Evolutionary conservation across 2,797 vertebrate species (phyloP).

Genomic region (Girardinus metallicus): DNA sequence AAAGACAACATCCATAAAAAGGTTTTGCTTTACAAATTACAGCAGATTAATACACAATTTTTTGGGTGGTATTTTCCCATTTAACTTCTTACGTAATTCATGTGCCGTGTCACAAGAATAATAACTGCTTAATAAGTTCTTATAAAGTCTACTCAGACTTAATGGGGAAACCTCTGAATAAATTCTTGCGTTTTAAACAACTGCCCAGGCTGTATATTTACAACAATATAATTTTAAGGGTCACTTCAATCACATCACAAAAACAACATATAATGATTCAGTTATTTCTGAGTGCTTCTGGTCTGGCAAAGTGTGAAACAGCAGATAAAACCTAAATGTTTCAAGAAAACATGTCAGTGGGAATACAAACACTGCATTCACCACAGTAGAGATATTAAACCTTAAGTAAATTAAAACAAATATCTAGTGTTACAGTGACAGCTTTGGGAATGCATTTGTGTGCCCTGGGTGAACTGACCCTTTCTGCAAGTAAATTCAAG

Average conservation of each 20-base stretch:
- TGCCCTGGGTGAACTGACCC: constrained; percentile 9
- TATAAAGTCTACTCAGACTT: constrained; percentile 34
- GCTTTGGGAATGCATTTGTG: constrained; percentile 3
- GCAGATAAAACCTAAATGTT: not conserved
- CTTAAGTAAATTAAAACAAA: constrained; percentile 2
- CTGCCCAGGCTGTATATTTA: constrained; percentile 8
- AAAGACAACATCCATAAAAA: not conserved
- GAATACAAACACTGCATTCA: constrained; percentile 11
- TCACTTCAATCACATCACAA: constrained; percentile 21
- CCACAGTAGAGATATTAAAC: constrained; percentile 9
- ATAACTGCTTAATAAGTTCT: constrained; percentile 26
- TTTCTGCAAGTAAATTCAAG: constrained; percentile 44
- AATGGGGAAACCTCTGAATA: constrained; percentile 28
- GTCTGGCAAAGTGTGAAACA: constrained; percentile 2
- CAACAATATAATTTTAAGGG: constrained; percentile 23
- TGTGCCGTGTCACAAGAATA: constrained; percentile 11
- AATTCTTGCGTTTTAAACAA: constrained; percentile 24
- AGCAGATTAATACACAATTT: constrained; percentile 10
- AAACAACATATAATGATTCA: constrained; percentile 1
- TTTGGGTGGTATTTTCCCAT: constrained; percentile 18
- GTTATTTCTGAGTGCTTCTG: constrained; percentile 1
- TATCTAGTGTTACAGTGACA: not conserved
- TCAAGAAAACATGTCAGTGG: constrained; percentile 36
- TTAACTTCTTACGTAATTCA: constrained; percentile 37
- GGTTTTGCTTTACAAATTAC: not conserved